A percentile compares a stretch with the other conserved stretches of the same genome.
phyloP scores from a whole-genome alignment of 2,797 vertebrate genomes.

The Myotis planiceps region DNA sequence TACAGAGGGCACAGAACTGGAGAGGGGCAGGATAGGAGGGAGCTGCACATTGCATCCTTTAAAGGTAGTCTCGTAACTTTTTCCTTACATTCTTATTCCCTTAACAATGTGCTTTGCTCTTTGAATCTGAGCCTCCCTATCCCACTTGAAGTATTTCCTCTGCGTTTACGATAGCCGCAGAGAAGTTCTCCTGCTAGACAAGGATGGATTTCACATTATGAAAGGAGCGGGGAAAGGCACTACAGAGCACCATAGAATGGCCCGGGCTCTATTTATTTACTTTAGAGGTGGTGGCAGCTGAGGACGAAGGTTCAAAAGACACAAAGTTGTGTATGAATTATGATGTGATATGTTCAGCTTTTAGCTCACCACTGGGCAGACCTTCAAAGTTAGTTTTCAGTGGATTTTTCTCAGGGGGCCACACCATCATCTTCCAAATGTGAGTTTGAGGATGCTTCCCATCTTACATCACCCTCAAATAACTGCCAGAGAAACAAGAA shows the following conservation, averaged over 20 bases:
- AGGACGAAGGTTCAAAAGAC: slow-evolving; percentile 68
- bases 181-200: not conserved
- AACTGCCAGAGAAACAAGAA: slow-evolving; percentile 68
- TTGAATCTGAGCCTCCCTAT: not conserved
- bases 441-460: slow-evolving; percentile 67
- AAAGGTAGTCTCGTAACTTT: not conserved
- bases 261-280: slow-evolving; percentile 64
- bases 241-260: not conserved
- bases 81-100: not conserved
- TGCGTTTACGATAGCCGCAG: not conserved
- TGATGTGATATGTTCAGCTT: slow-evolving; percentile 45
- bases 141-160: not conserved
- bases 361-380: slow-evolving; percentile 60
- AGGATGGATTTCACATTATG: slow-evolving; percentile 26
- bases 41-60: not conserved
- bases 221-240: slow-evolving; percentile 56
- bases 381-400: slow-evolving; percentile 72
- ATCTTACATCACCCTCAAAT: slow-evolving; percentile 69
- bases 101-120: not conserved
- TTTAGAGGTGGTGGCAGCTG: slow-evolving; percentile 50
- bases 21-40: not conserved
- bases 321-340: slow-evolving; percentile 58
- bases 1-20: fast-evolving
- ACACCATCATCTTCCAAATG: slow-evolving; percentile 70
- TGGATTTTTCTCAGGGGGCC: slow-evolving; percentile 58